A percentile compares a stretch with the other conserved stretches of the same genome.
Evolutionary conservation across 1,140 invertebrate genomes (phyloP).

Genomic region (Drosophila nasuta): DNA sequence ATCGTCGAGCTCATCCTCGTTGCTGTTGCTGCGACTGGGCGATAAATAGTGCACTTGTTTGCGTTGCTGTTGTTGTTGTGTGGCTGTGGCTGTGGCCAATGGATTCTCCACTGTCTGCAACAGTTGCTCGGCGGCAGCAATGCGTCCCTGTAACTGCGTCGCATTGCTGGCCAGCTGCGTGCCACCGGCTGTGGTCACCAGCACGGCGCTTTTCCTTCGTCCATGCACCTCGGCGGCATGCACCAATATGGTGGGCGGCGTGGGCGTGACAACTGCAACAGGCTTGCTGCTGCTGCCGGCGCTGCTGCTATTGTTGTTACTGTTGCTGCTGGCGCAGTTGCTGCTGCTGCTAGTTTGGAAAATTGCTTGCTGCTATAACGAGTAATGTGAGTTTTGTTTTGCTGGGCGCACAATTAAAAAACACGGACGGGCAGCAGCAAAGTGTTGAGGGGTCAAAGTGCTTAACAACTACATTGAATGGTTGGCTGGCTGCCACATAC

Average conservation of each 20-base stretch:
- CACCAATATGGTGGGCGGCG: slow-evolving; percentile 73
- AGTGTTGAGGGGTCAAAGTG: neutral
- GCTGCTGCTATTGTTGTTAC: slow-evolving; percentile 7
- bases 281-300: slow-evolving; percentile 1
- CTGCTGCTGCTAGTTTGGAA: slow-evolving; percentile 78
- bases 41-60: slow-evolving; percentile 70
- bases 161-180: slow-evolving; percentile 38
- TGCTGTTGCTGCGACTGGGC: slow-evolving; percentile 29
- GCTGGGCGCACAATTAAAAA: slow-evolving; percentile 57
- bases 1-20: slow-evolving; percentile 43
- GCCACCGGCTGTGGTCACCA: slow-evolving; percentile 53
- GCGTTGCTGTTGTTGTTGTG: neutral
- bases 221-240: slow-evolving; percentile 71
- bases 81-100: neutral
- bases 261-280: neutral
- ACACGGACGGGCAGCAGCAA: slow-evolving; percentile 4
- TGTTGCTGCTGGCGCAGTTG: slow-evolving; percentile 34
- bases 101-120: slow-evolving; percentile 35
- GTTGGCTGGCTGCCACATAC: neutral
- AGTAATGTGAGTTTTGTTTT: slow-evolving; percentile 76
- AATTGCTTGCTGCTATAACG: slow-evolving; percentile 84
- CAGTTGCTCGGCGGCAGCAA: slow-evolving; percentile 19
- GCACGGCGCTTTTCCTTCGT: slow-evolving; percentile 59
- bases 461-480: neutral
- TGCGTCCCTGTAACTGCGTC: slow-evolving; percentile 39